A percentile compares a stretch with the other conserved stretches of the same genome.
phyloP scores from a whole-genome alignment of 1,140 invertebrate species.

The Zaprionus africanus region DNA sequence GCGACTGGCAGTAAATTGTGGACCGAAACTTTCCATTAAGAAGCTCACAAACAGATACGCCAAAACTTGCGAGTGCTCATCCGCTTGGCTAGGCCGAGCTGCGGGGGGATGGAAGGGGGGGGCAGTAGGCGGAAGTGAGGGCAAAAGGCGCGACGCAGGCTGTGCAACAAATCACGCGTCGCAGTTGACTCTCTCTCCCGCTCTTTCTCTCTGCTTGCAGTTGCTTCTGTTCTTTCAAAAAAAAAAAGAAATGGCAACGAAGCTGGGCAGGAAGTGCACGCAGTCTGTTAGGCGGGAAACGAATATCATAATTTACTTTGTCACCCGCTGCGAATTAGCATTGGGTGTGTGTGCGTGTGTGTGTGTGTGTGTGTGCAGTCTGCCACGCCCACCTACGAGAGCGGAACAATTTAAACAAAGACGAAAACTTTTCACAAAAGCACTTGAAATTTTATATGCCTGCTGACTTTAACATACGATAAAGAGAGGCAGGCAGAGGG shows the following conservation, averaged over 20 bases:
- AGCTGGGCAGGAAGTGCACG: constrained; percentile 69
- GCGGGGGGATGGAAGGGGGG: background rate
- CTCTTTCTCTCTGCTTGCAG: background rate
- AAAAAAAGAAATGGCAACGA: constrained; percentile 34
- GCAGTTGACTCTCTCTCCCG: background rate
- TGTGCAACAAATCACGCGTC: constrained; percentile 75
- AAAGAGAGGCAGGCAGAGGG: constrained; percentile 37
- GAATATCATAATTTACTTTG: constrained; percentile 83
- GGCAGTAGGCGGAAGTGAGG: background rate
- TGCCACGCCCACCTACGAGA: constrained; percentile 54
- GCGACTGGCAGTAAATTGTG: constrained; percentile 69
- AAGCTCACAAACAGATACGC: constrained; percentile 81
- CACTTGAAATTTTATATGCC: constrained; percentile 70
- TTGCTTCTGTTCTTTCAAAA: background rate
- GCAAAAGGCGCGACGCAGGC: constrained; percentile 54
- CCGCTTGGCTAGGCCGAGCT: constrained; percentile 20
- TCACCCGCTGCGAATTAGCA: constrained; percentile 81
- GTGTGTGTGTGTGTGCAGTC: constrained; percentile 41
- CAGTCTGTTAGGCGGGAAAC: constrained; percentile 78
- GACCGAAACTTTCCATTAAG: constrained; percentile 78
- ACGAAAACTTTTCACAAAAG: constrained; percentile 70
- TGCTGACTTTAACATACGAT: constrained; percentile 77
- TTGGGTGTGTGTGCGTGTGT: constrained; percentile 31
- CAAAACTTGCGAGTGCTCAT: constrained; percentile 69
- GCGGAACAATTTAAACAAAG: constrained; percentile 77